Conservation (phyloP, 2,113 vertebrate species). For the Epinephelus fuscoguttatus region DNA sequence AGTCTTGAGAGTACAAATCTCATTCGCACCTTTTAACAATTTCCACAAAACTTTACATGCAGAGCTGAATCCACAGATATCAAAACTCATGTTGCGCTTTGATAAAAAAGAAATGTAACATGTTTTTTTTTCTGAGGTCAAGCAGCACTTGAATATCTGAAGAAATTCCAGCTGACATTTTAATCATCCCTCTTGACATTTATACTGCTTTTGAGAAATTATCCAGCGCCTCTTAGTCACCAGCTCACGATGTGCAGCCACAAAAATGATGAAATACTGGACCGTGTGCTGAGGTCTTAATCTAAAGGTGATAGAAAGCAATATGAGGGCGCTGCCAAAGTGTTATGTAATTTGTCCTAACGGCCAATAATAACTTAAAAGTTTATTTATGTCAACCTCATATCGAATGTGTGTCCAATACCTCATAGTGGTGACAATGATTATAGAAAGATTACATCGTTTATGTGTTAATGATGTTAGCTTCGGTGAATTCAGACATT, state of each 20-base stretch:
- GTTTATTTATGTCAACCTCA: background rate
- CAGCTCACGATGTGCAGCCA: slow-evolving; percentile 7
- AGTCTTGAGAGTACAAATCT: background rate
- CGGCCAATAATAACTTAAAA: background rate
- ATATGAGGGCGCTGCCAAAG: background rate
- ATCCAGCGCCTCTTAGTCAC: slow-evolving; percentile 24
- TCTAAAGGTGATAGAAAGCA: background rate
- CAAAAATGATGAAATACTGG: slow-evolving; percentile 14
- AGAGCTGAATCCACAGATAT: background rate
- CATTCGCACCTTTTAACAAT: slow-evolving; percentile 37
- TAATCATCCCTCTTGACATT: slow-evolving; percentile 52
- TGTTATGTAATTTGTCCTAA: slow-evolving; percentile 1
- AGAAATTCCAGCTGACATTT: slow-evolving; percentile 36
- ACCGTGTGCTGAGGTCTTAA: slow-evolving; percentile 19
- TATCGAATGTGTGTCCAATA: background rate
- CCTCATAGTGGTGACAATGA: background rate
- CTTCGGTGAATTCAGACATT: background rate
- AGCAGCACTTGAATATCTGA: slow-evolving; percentile 21
- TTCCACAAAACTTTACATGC: background rate
- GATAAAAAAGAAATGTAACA: background rate
- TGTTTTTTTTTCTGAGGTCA: slow-evolving; percentile 2
- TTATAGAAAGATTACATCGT: background rate
- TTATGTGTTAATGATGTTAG: background rate
- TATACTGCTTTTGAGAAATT: slow-evolving; percentile 39
- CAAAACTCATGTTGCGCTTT: background rate